Evolutionary conservation across 2,888 invertebrate species (phyloP), one percentile per base, ranked within the genome.

Genomic region (Fabriciana adippe): DNA sequence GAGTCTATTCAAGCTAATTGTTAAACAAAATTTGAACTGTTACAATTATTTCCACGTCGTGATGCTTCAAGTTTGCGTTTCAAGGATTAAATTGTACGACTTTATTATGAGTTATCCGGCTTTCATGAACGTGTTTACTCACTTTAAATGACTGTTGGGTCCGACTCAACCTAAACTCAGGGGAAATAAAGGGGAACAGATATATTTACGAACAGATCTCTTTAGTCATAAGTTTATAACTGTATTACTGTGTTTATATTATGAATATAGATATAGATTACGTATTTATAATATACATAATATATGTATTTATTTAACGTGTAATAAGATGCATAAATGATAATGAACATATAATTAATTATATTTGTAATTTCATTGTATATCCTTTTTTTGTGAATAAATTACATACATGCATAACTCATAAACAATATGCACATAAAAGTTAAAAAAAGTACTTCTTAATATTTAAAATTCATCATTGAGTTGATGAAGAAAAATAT

Each of bases 141-240:
- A 79, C 80, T 77, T 82, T 85, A 82, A 82, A 83, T 85, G 82
- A 83, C 81, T 84, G 79, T 76, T 80, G 79, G 83, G 85, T 86
- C 84, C 81, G 81, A 82, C 83, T 79, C 73, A 69, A 71, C 72
- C 75, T 68, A 70, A 78, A 77, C 87, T 75, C 84, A n/a, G 48
- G 86, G 86, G 86, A 87, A 88, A 87, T 88, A 84, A 84, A 66
- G 74, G 78, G 79, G 81, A 66, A 83, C 79, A 81, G 81, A 83
- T 82, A 81, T 83, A 83, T 84, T 83, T 82, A 78, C 73, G 76
- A 74, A 73, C 75, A 78, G 76, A 80, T 79, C 76, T 78, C 76
- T 78, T 79, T 75, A 41, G 75, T 81, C 78, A 78, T 78, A 76
- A 78, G 35, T 54, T 70, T 50, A 60, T 60, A 70, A 72, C 67